These are phyloP conservation scores for Cromileptes altivelis DNA, from an alignment of 2,113 vertebrate genomes.

Conservation along the genomic window DNA sequence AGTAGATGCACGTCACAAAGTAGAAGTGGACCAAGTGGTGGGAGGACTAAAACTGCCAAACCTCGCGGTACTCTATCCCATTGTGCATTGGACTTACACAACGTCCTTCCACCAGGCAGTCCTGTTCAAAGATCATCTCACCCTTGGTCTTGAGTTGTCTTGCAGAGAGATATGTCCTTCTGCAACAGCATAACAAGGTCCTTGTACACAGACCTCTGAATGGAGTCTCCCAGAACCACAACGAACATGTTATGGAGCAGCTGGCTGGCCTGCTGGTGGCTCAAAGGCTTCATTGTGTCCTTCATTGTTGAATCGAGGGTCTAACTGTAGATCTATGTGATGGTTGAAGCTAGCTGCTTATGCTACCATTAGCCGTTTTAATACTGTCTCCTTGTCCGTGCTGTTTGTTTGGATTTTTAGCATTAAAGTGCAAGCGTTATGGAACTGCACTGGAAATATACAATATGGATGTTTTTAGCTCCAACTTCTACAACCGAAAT, in stretches of 20 bases:
- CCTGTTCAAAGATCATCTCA: conserved; percentile 88
- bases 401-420: no score
- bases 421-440: no score
- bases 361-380: no score
- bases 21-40: conserved; percentile 91
- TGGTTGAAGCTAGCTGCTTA: no score
- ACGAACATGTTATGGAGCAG: conserved; percentile 85
- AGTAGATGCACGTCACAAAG: conserved; percentile 89
- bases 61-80: conserved; percentile 85
- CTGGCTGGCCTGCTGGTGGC: conserved; percentile 60
- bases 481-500: no score
- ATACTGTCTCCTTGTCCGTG: no score
- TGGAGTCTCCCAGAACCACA: conserved; percentile 88
- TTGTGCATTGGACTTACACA: conserved; percentile 71
- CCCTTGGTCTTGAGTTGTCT: conserved; percentile 61
- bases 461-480: no score
- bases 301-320: background rate
- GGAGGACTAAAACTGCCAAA: conserved; percentile 85
- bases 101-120: conserved; percentile 87
- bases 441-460: no score
- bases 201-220: conserved; percentile 89
- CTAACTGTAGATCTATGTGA: no score
- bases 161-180: background rate
- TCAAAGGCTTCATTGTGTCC: conserved; percentile 51
- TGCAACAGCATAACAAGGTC: conserved; percentile 90